Base-by-base conservation (phyloP, 2,797 vertebrate species). In the Potorous gilbertii region DNA sequence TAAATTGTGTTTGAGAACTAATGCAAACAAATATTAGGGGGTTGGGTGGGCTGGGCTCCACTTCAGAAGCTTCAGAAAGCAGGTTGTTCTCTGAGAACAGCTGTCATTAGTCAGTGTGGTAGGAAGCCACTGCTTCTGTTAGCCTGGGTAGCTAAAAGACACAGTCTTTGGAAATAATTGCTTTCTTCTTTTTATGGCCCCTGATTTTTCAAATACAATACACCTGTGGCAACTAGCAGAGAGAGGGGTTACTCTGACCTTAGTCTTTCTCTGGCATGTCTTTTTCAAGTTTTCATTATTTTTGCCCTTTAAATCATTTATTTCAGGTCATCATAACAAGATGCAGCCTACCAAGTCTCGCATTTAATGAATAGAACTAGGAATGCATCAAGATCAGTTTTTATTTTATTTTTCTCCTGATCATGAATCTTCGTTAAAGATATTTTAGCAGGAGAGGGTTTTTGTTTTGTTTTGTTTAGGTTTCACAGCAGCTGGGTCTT, bases 41-140 rank as follows among this genome's bases (percentile, higher is more conserved):
- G 28, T 55, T 50, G 62, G 28, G 16, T 74, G 66, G 12, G 27
- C 21, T 93, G 59, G 81, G 59, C 55, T 96, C 34, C 21, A 90
- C 52, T 66, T 50, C 13, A 50, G 55, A 91, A 56, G 21, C 66
- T 56, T 93, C 66, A 50, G 50, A 57, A 54, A 55, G 10, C 16
- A 11, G 24, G 0, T 55, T 94, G 59, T 90, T 81, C 54, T 81
- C 56, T 92, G 40, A 74, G 4, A 16, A 29, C 4, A 14, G 74
- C 66, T 95, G 14, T 40, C 66, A 21, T 81, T 81, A 81, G 87
- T 95, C 91, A 46, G 8, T 18, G 54, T 18, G 94, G 56, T 29
- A 93, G 91, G 46, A 94, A 74, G 62, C 81, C 50, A 27, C 81
- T 5, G 5, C 55, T 96, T 96, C 92, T 96, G 90, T 55, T 62